Base-by-base conservation (phyloP, 2,113 vertebrate genomes). In the Vidua macroura region DNA sequence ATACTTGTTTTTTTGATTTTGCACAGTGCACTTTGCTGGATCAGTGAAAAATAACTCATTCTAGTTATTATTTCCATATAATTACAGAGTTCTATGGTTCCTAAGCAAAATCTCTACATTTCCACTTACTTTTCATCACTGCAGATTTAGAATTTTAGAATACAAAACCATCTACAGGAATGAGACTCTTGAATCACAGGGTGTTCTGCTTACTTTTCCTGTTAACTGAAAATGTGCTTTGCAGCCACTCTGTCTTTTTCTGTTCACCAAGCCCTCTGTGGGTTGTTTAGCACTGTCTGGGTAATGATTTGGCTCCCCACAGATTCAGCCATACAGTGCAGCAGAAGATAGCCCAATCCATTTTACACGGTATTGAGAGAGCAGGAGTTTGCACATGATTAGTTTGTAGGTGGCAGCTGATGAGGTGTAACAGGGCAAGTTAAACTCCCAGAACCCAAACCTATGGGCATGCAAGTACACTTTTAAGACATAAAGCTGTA, bases 381-480 rank as follows among this genome's bases (percentile, higher is more conserved):
- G 73, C 22, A 58, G 56, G 46, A 83, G 48, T 37, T 72, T 11
- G 20, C 43, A 30, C 7, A 31, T 2, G 37, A 28, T 48, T 6
- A 10, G 4, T 53, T 63, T 68, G 55, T 24, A 60, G 4, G 3
- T 27, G 33, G 44, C 55, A 68, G 25, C 0, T 55, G 35, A 41
- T 30, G 41, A 81, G 33, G 28, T 33, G 3, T 3, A 55, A 63
- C 12, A 73, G 4, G 7, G 6, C 15, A 84, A 68, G 33, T 25
- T 46, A 21, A 53, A 76, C 31, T 53, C 59, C 20, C 43, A 64
- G 59, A 81, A 76, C 15, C 76, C 37, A 53, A 43, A 58, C n/a
- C 48, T 53, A 5, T 5, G 5, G 0, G 2, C 58, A 22, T 17
- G 20, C 4, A 58, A 70, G 17, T 16, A 25, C 4, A 31, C 6